Evolutionary conservation across 2,888 invertebrate species (phyloP).

Genomic region (Stramonita haemastoma): DNA sequence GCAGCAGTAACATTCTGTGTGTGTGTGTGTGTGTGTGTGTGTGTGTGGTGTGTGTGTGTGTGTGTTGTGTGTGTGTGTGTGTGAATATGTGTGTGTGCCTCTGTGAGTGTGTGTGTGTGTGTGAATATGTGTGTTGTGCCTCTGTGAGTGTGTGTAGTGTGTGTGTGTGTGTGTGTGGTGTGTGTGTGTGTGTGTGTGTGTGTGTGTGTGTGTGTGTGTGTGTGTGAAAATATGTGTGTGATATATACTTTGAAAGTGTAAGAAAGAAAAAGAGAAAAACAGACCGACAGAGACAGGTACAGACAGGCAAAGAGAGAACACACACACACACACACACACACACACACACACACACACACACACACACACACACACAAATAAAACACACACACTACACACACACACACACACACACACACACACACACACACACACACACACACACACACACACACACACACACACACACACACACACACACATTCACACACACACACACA

Average conservation of each 20-base stretch:
- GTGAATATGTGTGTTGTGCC: too few species aligned
- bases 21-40: conserved; percentile 1
- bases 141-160: too few species aligned
- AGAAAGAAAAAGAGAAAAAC: too few species aligned
- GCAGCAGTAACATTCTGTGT: not conserved
- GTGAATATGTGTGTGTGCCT: not conserved
- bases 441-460: not conserved
- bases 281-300: too few species aligned
- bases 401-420: not conserved
- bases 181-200: too few species aligned
- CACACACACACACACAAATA: not conserved
- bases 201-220: too few species aligned
- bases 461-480: not conserved
- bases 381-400: too few species aligned
- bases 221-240: too few species aligned
- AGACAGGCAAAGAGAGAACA: not conserved
- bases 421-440: not conserved
- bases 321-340: not conserved
- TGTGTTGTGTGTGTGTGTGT: not conserved
- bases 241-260: too few species aligned
- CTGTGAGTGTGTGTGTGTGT: too few species aligned
- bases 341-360: conserved; percentile 17
- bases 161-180: too few species aligned
- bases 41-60: not conserved
- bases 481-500: not conserved